Evolutionary conservation across 2,888 invertebrate genomes (phyloP).

Genomic region (Stenichneumon culpator): DNA sequence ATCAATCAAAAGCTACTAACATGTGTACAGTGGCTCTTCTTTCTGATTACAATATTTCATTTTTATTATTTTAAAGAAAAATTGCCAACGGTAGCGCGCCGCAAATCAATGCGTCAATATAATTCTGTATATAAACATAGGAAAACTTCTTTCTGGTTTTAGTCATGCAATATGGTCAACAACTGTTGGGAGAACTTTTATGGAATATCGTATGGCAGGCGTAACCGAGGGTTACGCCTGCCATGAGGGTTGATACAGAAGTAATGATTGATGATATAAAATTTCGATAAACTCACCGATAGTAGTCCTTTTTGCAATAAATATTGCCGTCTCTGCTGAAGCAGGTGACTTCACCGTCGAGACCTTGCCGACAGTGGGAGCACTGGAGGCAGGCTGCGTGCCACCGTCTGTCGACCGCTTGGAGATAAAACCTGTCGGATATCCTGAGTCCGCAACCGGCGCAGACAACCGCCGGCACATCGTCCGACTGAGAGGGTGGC

Average conservation of each 20-base stretch:
- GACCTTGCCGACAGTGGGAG: slow-evolving; percentile 94
- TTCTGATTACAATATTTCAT: background rate
- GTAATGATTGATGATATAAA: slow-evolving; percentile 1
- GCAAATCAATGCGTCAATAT: background rate
- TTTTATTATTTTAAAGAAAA: background rate
- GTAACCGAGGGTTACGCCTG: background rate
- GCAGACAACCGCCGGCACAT: slow-evolving; percentile 88
- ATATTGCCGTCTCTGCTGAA: slow-evolving; percentile 97
- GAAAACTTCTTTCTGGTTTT: background rate
- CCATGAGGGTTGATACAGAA: background rate
- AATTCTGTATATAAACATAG: background rate
- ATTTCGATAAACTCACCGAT: slow-evolving; percentile 90
- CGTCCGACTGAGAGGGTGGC: slow-evolving; percentile 81
- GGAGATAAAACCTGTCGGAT: slow-evolving; percentile 95
- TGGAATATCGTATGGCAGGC: background rate
- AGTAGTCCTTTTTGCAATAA: slow-evolving; percentile 98
- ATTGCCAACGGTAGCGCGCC: background rate
- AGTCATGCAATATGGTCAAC: background rate
- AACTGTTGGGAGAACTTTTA: background rate
- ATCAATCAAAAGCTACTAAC: background rate
- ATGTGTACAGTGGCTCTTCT: background rate
- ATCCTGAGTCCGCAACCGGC: slow-evolving; percentile 96
- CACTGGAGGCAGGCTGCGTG: slow-evolving; percentile 96
- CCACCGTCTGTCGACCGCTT: slow-evolving; percentile 97
- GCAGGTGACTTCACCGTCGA: slow-evolving; percentile 96